These are phyloP conservation scores for Botrylloides violaceus DNA, from an alignment of 23 tunicate genomes.

Conservation along the genomic window DNA sequence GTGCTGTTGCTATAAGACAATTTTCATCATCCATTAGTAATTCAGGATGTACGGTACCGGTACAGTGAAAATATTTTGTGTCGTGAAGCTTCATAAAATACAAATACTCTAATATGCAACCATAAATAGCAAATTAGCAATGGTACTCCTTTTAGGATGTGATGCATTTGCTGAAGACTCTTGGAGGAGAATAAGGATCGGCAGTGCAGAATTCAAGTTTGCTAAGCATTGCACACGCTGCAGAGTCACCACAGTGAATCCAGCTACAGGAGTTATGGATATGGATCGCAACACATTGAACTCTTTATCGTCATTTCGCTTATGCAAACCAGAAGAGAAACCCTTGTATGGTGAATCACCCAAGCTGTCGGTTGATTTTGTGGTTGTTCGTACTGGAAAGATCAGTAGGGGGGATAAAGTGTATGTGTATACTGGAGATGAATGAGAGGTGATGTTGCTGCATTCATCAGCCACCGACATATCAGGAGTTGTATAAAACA, in stretches of 20 bases:
- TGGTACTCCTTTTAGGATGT: conserved; percentile 9
- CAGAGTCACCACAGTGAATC: conserved; percentile 62
- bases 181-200: conserved; percentile 15
- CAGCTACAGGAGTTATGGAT: conserved; percentile 32
- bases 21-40: too few relatives aligned
- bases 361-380: conserved; percentile 28
- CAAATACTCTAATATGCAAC: too few relatives aligned
- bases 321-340: conserved; percentile 18
- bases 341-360: conserved; percentile 28
- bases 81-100: too few relatives aligned
- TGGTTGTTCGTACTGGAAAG: conserved; percentile 25
- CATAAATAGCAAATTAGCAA: too few relatives aligned
- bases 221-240: conserved; percentile 40
- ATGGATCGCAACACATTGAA: conserved; percentile 35
- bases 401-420: conserved; percentile 51
- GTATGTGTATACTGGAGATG: conserved; percentile 13
- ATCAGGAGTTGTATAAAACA: too few relatives aligned
- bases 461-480: too few relatives aligned
- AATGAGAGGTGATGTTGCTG: too few relatives aligned
- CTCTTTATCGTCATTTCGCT: conserved; percentile 16
- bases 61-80: too few relatives aligned
- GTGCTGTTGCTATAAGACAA: too few relatives aligned
- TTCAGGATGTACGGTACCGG: too few relatives aligned
- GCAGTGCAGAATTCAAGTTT: conserved; percentile 8
- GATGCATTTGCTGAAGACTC: conserved; percentile 13